phyloP scores from a whole-genome alignment of 2,113 vertebrate species.

The Pangasianodon gigas region DNA sequence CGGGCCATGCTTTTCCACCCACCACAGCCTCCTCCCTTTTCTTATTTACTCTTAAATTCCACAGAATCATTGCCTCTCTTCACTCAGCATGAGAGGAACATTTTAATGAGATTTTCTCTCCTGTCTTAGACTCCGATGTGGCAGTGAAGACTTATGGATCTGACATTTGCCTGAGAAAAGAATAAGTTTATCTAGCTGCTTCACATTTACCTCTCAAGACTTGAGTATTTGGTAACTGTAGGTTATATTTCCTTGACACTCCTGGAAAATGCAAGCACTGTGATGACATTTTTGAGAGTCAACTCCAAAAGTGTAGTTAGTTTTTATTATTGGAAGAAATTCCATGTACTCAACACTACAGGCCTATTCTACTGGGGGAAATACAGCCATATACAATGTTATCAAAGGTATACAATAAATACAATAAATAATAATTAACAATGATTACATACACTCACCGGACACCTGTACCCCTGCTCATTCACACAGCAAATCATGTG shows the following conservation, averaged over 20 bases:
- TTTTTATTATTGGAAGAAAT: not conserved
- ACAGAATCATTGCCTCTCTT: slow-evolving; percentile 54
- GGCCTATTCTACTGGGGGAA: not conserved
- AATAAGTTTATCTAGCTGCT: slow-evolving; percentile 35
- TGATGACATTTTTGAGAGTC: slow-evolving; percentile 56
- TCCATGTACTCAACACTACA: not conserved
- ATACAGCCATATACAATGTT: not conserved
- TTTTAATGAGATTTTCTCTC: slow-evolving; percentile 59
- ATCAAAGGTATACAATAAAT: not conserved
- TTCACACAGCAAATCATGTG: not conserved
- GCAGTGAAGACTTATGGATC: slow-evolving; percentile 31
- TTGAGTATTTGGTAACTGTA: slow-evolving; percentile 12
- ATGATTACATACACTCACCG: not conserved
- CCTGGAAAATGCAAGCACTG: slow-evolving; percentile 55
- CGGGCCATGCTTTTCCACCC: slow-evolving; percentile 54
- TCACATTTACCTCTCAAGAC: slow-evolving; percentile 32
- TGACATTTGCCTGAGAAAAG: slow-evolving; percentile 36
- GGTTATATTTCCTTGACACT: slow-evolving; percentile 42
- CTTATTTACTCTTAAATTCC: slow-evolving; percentile 71
- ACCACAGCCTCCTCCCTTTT: slow-evolving; percentile 40
- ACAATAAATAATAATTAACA: not conserved
- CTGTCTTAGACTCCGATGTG: slow-evolving; percentile 11
- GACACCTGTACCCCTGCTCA: not conserved
- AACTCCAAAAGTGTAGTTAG: not conserved
- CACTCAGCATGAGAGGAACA: slow-evolving; percentile 49